Conservation (phyloP, 2,113 vertebrate genomes). For the Pachypanchax playfairii region DNA sequence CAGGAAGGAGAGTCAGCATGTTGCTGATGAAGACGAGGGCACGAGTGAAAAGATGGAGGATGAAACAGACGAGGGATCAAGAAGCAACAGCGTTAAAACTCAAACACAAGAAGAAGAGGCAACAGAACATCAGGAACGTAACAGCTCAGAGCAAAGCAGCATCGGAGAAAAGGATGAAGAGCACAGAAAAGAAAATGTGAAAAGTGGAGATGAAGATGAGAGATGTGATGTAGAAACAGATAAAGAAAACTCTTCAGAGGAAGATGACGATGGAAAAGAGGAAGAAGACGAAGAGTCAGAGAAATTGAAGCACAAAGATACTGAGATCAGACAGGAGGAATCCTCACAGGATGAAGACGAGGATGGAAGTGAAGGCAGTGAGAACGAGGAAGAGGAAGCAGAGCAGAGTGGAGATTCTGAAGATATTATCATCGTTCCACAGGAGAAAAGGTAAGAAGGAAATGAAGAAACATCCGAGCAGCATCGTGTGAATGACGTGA, state of each 20-base stretch:
- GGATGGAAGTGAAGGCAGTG: slow-evolving; percentile 13
- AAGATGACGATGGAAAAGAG: slow-evolving; percentile 22
- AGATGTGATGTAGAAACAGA: neutral
- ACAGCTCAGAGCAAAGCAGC: slow-evolving; percentile 8
- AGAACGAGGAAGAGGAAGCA: neutral
- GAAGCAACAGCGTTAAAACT: neutral
- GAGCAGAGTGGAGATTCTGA: slow-evolving; percentile 62
- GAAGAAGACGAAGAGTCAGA: slow-evolving; percentile 21
- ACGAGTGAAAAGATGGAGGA: slow-evolving; percentile 2
- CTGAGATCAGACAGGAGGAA: slow-evolving; percentile 11
- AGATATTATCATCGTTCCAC: slow-evolving; percentile 67
- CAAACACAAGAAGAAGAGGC: slow-evolving; percentile 5
- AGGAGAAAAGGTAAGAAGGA: slow-evolving; percentile 45
- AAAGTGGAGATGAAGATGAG: slow-evolving; percentile 9
- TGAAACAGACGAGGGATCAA: slow-evolving; percentile 18
- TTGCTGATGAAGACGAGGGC: slow-evolving; percentile 14
- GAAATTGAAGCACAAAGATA: neutral
- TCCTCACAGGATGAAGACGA: slow-evolving; percentile 38
- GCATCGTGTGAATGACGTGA: neutral
- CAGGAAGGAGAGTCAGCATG: slow-evolving; percentile 8
- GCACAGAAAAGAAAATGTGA: neutral
- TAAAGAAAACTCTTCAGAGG: too few relatives aligned
- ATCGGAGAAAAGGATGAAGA: slow-evolving; percentile 9
- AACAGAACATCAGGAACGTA: slow-evolving; percentile 11
- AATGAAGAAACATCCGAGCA: neutral